Evolutionary conservation across 1,140 invertebrate genomes (phyloP), one percentile per base, ranked within the genome.

Genomic region (Holotrichia oblita): DNA sequence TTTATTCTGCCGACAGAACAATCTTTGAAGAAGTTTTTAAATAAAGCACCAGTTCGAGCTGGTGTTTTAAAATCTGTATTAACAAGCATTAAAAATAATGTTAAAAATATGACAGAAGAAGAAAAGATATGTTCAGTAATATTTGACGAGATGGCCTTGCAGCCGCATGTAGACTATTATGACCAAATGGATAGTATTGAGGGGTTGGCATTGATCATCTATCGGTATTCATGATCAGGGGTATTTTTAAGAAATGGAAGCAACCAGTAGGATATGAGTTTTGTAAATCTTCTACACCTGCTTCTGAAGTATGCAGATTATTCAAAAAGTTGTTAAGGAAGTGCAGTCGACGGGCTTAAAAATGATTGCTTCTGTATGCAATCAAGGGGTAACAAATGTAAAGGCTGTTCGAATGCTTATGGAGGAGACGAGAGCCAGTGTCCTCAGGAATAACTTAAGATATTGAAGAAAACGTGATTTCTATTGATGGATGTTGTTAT

Each of bases 201-300:
- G n/a, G n/a, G n/a, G n/a, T n/a, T n/a, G n/a, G n/a, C n/a, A n/a
- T n/a, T n/a, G n/a, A n/a, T n/a, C n/a, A n/a, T n/a, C n/a, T 55
- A n/a, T 41, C 42, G 64, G 77, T 78, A 40, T 72, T 12, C 8
- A 69, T 78, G 59, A 34, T 73, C 9, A 24, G 61, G 0, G 40
- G 40, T 40, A 78, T 73, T 40, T 77, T 40, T 40, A 77, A 61
- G 10, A 77, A 55, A 22, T 77, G 77, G 59, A 78, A 78, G 61
- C 77, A 78, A 34, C 77, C 77, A 40, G 40, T 78, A 40, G 59
- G 55, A 40, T 78, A 42, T 73, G 27, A 0, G 34, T 78, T 78
- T 42, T 42, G 41, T 72, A 72, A 10, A 44, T 42, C 61, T 3
- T 22, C 34, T 9, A 78, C 41, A 12, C 24, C 34, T 6, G 24